Evolutionary conservation across 1,140 invertebrate species (phyloP).

Genomic region (Brachionus plicatilis): DNA sequence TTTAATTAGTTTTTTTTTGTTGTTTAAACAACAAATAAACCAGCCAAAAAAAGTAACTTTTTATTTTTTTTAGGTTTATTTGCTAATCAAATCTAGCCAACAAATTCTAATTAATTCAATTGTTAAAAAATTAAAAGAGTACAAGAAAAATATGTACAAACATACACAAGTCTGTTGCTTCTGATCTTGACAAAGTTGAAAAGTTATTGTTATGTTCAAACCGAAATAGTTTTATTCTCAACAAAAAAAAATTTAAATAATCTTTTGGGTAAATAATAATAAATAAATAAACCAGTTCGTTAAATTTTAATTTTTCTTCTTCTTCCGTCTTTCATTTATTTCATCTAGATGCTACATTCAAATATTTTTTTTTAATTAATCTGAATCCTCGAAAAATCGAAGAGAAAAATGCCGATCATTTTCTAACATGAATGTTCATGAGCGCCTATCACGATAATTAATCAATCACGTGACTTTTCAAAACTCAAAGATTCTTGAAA

Average conservation of each 20-base stretch:
- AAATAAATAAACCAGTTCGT: neutral
- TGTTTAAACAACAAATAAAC: neutral
- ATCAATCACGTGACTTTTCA: neutral
- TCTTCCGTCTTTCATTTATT: neutral
- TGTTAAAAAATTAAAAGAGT: neutral
- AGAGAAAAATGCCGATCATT: neutral
- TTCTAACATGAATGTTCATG: neutral
- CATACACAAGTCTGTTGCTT: neutral
- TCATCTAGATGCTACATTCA: neutral
- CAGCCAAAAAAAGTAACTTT: neutral
- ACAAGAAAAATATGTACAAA: neutral
- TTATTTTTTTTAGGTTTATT: neutral
- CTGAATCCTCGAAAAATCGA: neutral
- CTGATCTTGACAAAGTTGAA: neutral
- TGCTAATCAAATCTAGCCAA: neutral
- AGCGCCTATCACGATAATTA: neutral
- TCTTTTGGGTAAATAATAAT: neutral
- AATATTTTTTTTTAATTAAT: slow-evolving; percentile 6
- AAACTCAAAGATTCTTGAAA: neutral
- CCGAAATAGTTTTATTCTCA: neutral
- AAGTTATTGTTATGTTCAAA: neutral
- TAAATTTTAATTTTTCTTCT: neutral
- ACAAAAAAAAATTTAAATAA: neutral
- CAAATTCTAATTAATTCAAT: neutral
- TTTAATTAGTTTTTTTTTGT: slow-evolving; percentile 3